Base-by-base conservation (phyloP, 2,888 invertebrate species). In the Lottia gigantea region DNA sequence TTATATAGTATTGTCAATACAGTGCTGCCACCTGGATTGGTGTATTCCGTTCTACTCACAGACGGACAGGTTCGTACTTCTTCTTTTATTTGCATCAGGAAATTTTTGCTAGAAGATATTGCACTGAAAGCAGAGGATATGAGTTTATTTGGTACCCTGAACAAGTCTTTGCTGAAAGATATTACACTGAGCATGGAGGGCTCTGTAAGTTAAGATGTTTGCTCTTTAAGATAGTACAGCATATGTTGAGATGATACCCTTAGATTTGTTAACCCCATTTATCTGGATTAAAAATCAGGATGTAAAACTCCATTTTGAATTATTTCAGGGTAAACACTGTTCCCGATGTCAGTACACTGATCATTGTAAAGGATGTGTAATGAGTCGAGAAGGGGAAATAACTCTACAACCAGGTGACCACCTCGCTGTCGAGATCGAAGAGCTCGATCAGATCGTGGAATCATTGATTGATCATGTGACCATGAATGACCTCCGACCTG, bases 361-460 rank as follows among this genome's bases (percentile, higher is more conserved):
- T 8, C 91, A 91, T 79, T 92, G 92, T 80, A 87, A 89, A 11
- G 92, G 92, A 16, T 92, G 92, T 82, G 88, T 88, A 64, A 87
- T 92, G 46, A 74, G 82, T 14, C 75, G 82, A 6, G 82, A 84
- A 46, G 83, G 83, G 16, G 83, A 90, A 78, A 87, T 92, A 6
- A 87, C 83, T 66, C 85, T 92, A n/a, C 90, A 89, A 74, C 90
- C 90, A 19, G 90, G 90, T 8, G 92, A 92, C 79, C 91, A 91
- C 31, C 84, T 92, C 67, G 91, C 87, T 15, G 81, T 88, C 26
- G 91, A 78, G 86, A 91, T 80, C 84, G 88, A 75, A 88, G 89
- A 90, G 62, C 84, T 89, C 55, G 83, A 89, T 68, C 82, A 86
- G 62, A 80, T 88, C 64, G 75, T 77, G 45, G 79, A 78, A 62